A percentile compares a stretch with the other conserved stretches of the same genome.
Conservation (phyloP, 2,113 vertebrate genomes). For the Haemorhous mexicanus region DNA sequence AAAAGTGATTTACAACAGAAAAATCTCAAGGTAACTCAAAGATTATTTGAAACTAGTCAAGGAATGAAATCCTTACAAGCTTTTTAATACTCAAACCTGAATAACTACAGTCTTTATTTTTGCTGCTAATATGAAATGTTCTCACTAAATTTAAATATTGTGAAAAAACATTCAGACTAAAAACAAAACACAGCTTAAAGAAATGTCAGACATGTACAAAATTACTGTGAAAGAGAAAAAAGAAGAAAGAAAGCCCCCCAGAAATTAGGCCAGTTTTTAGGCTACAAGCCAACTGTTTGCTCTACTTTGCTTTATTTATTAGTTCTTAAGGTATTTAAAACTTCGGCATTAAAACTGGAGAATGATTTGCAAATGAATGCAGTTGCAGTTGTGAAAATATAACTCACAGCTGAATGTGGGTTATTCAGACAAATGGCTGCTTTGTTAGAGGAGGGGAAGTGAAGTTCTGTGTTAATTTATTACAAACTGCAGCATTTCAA, state of each 20-base stretch:
- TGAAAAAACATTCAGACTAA: conserved; percentile 49
- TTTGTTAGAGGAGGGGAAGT: conserved; percentile 82
- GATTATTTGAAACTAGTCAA: conserved; percentile 55
- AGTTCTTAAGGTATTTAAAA: conserved; percentile 91
- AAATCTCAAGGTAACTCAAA: conserved; percentile 59
- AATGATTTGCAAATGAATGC: conserved; percentile 98
- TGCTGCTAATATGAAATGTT: conserved; percentile 51
- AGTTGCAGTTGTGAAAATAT: conserved; percentile 94
- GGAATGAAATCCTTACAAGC: conserved; percentile 36
- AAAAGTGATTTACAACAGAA: conserved; percentile 53
- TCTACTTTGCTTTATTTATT: conserved; percentile 88
- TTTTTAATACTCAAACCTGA: conserved; percentile 37
- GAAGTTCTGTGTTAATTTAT: conserved; percentile 92
- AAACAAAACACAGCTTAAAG: conserved; percentile 72
- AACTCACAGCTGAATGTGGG: conserved; percentile 87
- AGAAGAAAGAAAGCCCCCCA: conserved; percentile 60
- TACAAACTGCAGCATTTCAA: conserved; percentile 94
- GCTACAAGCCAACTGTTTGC: conserved; percentile 86
- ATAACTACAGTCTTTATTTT: not conserved
- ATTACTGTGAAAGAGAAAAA: conserved; percentile 65
- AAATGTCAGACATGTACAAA: conserved; percentile 70
- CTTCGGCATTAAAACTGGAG: conserved; percentile 86
- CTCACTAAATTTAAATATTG: conserved; percentile 53
- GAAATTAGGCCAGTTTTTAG: conserved; percentile 83
- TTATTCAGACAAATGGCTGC: conserved; percentile 88